phyloP scores from a whole-genome alignment of 92 coral and sea anemone species.

The Umimayanthus chanpuru region DNA sequence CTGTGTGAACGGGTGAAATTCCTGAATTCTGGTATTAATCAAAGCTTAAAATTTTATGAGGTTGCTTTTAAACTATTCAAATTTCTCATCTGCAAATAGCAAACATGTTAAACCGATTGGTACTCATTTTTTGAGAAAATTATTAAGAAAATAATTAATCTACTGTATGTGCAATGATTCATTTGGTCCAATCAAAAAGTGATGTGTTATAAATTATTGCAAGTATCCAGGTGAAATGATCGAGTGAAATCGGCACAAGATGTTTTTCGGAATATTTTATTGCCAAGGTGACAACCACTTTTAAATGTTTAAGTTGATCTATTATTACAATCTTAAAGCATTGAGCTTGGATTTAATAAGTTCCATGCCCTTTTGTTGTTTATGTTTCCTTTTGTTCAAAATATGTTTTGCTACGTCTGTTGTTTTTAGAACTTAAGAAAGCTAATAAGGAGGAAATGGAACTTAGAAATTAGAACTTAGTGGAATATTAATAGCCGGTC shows the following conservation, averaged over 20 bases:
- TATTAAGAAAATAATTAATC: no score
- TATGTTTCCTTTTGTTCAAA: background rate
- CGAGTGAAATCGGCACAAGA: background rate
- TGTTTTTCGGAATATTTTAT: background rate
- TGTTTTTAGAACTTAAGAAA: no score
- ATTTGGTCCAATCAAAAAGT: background rate
- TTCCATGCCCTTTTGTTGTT: background rate
- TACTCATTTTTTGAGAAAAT: no score
- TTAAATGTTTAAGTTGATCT: no score
- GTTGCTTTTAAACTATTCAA: no score
- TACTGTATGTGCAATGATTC: background rate
- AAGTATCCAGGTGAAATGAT: background rate
- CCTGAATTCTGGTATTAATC: no score
- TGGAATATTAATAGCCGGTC: no score
- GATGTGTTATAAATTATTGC: background rate
- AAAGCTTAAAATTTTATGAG: background rate
- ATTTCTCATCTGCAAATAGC: no score
- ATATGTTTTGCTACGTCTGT: no score
- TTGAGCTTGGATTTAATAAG: background rate
- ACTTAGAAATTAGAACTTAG: no score
- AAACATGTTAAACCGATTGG: no score
- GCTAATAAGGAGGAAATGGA: no score
- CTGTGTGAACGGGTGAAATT: background rate
- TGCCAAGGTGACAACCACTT: slow-evolving; percentile 7
- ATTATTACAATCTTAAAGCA: background rate